These are phyloP conservation scores for Chanos chanos DNA, from an alignment of 2,797 vertebrate species.

Conservation along the genomic window DNA sequence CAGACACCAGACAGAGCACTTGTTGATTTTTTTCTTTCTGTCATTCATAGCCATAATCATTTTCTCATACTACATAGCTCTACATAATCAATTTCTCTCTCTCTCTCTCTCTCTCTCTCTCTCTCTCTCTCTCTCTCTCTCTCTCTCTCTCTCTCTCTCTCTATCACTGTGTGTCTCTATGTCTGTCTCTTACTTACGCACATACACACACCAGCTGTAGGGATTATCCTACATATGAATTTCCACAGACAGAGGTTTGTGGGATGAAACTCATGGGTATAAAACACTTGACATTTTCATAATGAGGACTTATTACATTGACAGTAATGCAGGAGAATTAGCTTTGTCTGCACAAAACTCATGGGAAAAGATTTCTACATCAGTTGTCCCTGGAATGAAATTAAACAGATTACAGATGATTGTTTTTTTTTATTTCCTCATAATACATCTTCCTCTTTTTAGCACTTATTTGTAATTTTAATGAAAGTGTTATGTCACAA, in stretches of 20 bases:
- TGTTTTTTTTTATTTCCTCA: slow-evolving; percentile 6
- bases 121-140: too few species aligned
- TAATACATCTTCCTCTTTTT: neutral
- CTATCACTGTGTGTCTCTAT: too few species aligned
- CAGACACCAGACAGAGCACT: too few species aligned
- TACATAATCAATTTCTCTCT: too few species aligned
- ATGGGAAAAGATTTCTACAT: neutral
- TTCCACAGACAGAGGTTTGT: slow-evolving; percentile 1
- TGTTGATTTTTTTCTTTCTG: too few species aligned
- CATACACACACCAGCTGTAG: slow-evolving; percentile 37
- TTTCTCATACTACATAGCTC: too few species aligned
- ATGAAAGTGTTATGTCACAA: too few species aligned
- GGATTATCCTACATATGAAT: too few species aligned
- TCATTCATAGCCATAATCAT: too few species aligned
- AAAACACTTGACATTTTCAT: slow-evolving; percentile 30
- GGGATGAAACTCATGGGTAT: neutral
- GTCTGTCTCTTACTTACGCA: slow-evolving; percentile 7
- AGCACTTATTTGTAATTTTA: neutral
- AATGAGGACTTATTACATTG: slow-evolving; percentile 17
- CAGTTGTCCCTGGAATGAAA: neutral
- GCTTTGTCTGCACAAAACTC: slow-evolving; percentile 18
- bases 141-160: too few species aligned
- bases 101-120: too few species aligned
- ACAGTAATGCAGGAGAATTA: slow-evolving; percentile 1
- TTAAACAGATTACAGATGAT: slow-evolving; percentile 9